Evolutionary conservation across 1,140 invertebrate species (phyloP).

Genomic region (Drosophila punjabiensis): DNA sequence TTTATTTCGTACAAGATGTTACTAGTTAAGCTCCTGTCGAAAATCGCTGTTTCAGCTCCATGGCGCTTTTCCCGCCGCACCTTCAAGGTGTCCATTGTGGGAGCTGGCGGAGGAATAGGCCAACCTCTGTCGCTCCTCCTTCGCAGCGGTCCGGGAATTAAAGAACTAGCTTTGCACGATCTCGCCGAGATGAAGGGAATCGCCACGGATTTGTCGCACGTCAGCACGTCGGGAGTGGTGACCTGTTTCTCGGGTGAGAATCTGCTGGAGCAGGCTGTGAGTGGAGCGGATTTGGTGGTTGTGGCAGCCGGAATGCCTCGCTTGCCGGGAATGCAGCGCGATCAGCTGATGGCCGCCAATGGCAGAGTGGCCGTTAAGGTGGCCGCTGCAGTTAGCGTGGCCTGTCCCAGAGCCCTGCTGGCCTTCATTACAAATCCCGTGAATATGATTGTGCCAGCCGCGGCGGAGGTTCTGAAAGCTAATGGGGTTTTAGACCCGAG

Average conservation of each 20-base stretch:
- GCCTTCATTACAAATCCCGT: constrained; percentile 99
- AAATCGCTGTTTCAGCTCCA: background rate
- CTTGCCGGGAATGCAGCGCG: constrained; percentile 96
- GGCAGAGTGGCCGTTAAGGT: constrained; percentile 97
- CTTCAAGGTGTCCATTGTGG: constrained; percentile 92
- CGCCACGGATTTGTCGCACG: constrained; percentile 94
- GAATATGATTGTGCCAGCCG: constrained; percentile 98
- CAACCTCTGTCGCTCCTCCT: constrained; percentile 89
- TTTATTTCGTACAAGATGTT: constrained; percentile 21
- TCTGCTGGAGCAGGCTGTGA: constrained; percentile 20
- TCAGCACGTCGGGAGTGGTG: constrained; percentile 90
- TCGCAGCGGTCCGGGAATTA: constrained; percentile 90
- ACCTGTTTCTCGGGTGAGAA: constrained; percentile 88
- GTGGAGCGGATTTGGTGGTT: constrained; percentile 92
- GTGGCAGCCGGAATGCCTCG: constrained; percentile 98
- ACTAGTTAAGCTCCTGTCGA: constrained; percentile 1
- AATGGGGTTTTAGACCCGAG: constrained; percentile 92
- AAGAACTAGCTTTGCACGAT: constrained; percentile 92
- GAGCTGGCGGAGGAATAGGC: constrained; percentile 94
- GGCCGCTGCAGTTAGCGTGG: constrained; percentile 90
- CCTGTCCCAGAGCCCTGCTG: constrained; percentile 95
- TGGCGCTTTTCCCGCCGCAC: constrained; percentile 27
- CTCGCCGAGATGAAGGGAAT: constrained; percentile 92
- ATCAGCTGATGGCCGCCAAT: constrained; percentile 99
- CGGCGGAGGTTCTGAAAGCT: constrained; percentile 96